Base-by-base conservation (phyloP, 1,140 invertebrate genomes). In the Hycleus phaleratus region DNA sequence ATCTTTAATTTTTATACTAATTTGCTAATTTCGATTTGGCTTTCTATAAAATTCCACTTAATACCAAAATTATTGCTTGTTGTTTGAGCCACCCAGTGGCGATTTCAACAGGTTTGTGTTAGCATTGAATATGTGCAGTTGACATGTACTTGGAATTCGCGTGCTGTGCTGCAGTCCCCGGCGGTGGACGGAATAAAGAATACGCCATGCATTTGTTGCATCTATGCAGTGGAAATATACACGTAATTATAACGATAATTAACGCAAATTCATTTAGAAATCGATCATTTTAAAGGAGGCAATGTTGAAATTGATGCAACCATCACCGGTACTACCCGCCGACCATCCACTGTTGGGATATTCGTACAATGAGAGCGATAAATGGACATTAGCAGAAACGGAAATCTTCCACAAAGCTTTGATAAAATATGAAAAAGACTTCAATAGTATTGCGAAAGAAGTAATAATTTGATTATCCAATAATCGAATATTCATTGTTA, bases 371-470 rank as follows among this genome's bases (percentile, higher is more conserved):
- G 89, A 91, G 72, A 82, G 81, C 60, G 84, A 87, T 65, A 78
- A 81, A 59, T 98, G 95, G 95, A 85, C 85, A 46, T 78, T 84
- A 40, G 81, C 87, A 52, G 93, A 97, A 78, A 88, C 97, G 62
- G 87, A 91, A 68, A 76, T 80, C 59, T 98, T 96, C 79, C 85
- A 95, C 66, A 85, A 90, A 53, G 91, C 87, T 26, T 79, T 98
- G 46, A 79, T 90, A 59, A 91, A 90, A 71, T 85, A 86, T 75
- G 93, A 96, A 73, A 98, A 98, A 73, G 92, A 98, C 76, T 98
- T 98, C 77, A 83, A 81, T 66, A 84, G 80, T 69, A 91, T 98
- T 72, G 81, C 94, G 7, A 82, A 85, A 68, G 88, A 94, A 77
- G 91, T 97, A 76, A 10, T 75, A 74, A 70, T 60, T 48, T 43